Percentiles rank a stretch among this genome's conserved stretches.
Evolutionary conservation across 2,797 vertebrate species (phyloP).

Genomic region (Diplodus puntazzo): DNA sequence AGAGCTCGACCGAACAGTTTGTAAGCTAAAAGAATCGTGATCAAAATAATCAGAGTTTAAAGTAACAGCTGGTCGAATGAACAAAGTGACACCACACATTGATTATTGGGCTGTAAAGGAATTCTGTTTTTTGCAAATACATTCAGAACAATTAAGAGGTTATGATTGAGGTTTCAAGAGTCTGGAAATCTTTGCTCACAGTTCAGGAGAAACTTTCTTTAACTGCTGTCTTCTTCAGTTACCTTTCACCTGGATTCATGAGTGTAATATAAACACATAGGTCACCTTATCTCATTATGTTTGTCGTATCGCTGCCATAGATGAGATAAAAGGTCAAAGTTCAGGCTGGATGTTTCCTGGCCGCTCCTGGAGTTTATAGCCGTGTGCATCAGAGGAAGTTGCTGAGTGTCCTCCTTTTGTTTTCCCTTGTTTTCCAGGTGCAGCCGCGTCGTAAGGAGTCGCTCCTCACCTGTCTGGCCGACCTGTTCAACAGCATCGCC

Average conservation of each 20-base stretch:
- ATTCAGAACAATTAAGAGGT: no score
- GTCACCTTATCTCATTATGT: neutral
- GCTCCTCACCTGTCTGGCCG: conserved; percentile 93
- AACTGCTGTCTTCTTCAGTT: neutral
- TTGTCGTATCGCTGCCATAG: neutral
- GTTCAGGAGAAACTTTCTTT: neutral
- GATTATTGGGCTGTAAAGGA: no score
- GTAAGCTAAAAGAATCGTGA: no score
- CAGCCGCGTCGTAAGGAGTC: conserved; percentile 94
- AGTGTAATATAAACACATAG: neutral
- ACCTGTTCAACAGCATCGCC: conserved; percentile 95
- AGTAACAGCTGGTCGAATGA: no score
- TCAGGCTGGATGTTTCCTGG: neutral
- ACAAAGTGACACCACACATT: no score
- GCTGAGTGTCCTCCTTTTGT: neutral
- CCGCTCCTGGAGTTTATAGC: neutral
- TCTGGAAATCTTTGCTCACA: no score
- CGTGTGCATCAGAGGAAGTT: neutral
- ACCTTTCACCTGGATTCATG: neutral
- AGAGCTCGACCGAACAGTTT: no score
- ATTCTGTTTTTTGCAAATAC: no score
- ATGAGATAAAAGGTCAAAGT: neutral
- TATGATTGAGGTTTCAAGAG: no score
- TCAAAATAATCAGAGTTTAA: no score
- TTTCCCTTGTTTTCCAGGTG: conserved; percentile 69